Base-by-base conservation (phyloP, 2,113 vertebrate genomes). In the Bufo bufo region DNA sequence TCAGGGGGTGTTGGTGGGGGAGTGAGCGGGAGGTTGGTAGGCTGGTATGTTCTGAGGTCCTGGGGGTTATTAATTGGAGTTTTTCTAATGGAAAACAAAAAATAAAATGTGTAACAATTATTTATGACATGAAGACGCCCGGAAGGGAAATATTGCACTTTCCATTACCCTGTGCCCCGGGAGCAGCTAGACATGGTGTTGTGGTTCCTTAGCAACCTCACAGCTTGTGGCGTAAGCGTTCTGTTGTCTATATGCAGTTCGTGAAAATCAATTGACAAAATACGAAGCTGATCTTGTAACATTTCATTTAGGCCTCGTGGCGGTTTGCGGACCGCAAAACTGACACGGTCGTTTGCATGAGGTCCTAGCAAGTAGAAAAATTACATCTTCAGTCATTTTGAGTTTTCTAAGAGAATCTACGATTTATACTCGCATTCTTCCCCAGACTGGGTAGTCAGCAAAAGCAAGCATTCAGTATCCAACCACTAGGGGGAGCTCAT, bases 141-240 rank as follows among this genome's bases (percentile, higher is more conserved):
- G 33, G 33, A 33, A 59, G 59, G 4, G 61, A 47, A 82, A 82
- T 82, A 65, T 47, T n/a, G 45, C 11, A 14, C 80, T 82, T n/a
- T 52, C 80, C 47, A 52, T 83, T 66, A 83, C 61, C 81, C 61
- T 83, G 17, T 82, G 59, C 59, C 59, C 80, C n/a, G 9, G 16
- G 9, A 61, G 9, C 23, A 43, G 54, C 54, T 61, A 16, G n/a
- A 82, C 16, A 43, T 43, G 49, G 59, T 33, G 16, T 63, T 8
- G 33, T 2, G 12, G 58, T 63, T 63, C 9, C 81, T 16, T 65
- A 12, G 81, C 59, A 66, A 66, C 78, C 14, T 2, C 16, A 43
- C 56, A 50, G 58, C 19, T 63, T 12, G 9, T 12, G 9, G 33
- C 43, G 14, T 17, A n/a, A 59, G 54, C 3, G 10, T 7, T 54